Percentiles rank a stretch among this genome's conserved stretches.
Conservation (phyloP, 2,888 invertebrate genomes). For the Andricus curvator region DNA sequence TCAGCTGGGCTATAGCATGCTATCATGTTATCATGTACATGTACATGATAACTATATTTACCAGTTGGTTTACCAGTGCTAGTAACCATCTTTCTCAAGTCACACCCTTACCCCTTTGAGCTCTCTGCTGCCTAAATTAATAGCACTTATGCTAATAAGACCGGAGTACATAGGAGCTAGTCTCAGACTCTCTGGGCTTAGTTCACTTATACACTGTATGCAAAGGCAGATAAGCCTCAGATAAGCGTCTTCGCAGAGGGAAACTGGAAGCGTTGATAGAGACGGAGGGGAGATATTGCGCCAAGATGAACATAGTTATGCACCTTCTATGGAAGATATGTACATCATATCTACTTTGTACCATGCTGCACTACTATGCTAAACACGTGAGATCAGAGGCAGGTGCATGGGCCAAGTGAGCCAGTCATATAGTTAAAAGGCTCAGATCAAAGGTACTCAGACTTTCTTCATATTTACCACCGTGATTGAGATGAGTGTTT, state of each 20-base stretch:
- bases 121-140: constrained; percentile 9
- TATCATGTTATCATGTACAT: constrained; percentile 8
- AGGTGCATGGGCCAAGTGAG: not conserved
- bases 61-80: not conserved
- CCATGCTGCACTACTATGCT: not conserved
- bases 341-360: constrained; percentile 15
- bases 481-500: not conserved
- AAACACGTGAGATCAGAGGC: constrained; percentile 1
- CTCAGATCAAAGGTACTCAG: not conserved
- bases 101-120: constrained; percentile 19
- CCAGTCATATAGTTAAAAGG: no score
- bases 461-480: not conserved
- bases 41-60: constrained; percentile 37
- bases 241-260: not conserved
- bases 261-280: constrained; percentile 13
- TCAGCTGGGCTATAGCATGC: not conserved
- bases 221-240: not conserved
- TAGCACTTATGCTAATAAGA: constrained; percentile 37
- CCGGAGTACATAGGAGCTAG: not conserved
- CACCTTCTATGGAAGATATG: not conserved
- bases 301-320: constrained; percentile 10
- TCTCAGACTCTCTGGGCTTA: constrained; percentile 18
- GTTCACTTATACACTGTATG: not conserved
- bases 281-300: not conserved
- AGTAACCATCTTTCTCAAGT: constrained; percentile 16